Percentiles rank a stretch among this genome's conserved stretches.
phyloP scores from a whole-genome alignment of 1,140 invertebrate genomes.

The Drosophila watanabei region DNA sequence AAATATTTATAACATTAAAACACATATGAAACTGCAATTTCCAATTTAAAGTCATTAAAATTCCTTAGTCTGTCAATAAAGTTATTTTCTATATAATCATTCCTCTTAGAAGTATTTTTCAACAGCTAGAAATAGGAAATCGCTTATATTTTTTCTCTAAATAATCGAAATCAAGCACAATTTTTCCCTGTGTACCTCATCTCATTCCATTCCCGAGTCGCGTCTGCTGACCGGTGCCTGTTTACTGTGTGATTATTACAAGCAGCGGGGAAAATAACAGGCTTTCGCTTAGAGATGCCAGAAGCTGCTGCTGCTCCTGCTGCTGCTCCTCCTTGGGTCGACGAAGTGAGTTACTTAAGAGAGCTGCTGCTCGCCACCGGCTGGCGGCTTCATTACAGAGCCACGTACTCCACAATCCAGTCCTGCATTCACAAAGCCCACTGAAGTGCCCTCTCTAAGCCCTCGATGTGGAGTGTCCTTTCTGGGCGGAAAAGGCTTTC shows the following conservation, averaged over 20 bases:
- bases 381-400: constrained; percentile 59
- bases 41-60: too few relatives aligned
- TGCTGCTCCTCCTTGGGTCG: constrained; percentile 14
- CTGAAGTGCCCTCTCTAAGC: constrained; percentile 61
- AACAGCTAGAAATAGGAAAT: background rate
- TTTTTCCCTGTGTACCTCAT: background rate
- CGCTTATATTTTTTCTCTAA: background rate
- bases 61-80: too few relatives aligned
- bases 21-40: too few relatives aligned
- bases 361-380: constrained; percentile 53
- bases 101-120: background rate
- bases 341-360: constrained; percentile 75
- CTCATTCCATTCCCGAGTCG: constrained; percentile 1
- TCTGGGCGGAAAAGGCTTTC: constrained; percentile 35
- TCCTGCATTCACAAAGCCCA: constrained; percentile 57
- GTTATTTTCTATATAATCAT: too few relatives aligned
- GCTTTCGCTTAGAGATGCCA: constrained; percentile 74
- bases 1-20: too few relatives aligned
- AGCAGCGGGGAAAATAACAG: constrained; percentile 76
- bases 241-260: constrained; percentile 83
- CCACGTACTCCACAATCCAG: constrained; percentile 26
- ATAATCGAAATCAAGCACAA: background rate
- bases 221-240: constrained; percentile 51
- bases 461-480: constrained; percentile 53
- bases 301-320: constrained; percentile 14